Evolutionary conservation across 2,113 vertebrate genomes (phyloP), one percentile per base, ranked within the genome.

Genomic region (Rhinolophus sinicus): DNA sequence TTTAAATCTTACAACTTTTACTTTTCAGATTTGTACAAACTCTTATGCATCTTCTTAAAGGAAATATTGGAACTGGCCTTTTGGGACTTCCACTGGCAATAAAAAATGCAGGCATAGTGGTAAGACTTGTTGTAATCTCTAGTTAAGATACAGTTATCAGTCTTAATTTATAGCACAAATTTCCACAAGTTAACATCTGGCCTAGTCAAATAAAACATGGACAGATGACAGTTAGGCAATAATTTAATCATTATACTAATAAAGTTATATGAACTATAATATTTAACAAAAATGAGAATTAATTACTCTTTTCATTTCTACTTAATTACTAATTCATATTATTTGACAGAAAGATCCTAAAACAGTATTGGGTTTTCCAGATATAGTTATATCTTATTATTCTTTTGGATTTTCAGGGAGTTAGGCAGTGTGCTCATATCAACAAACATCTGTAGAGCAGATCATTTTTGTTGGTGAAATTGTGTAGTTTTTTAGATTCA

Each of bases 41-140:
- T 15, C 98, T 99, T 88, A 99, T 98, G 4, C 99, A 99, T 86
- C 99, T 99, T 40, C 98, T 99, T 81, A 99, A 99, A 95, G 99
- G 99, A 87, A 99, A 99, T 97, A 99, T 99, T 14, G 99, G 99
- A 52, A 99, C 99, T 21, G 99, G 99, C 2, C 98, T 99, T 77
- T 99, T 99, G 52, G 99, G 99, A 52, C 99, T 99, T 93, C 99
- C 99, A 0, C 97, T 99, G 95, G 99, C 99, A 80, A 98, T 99
- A 90, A 99, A 98, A 98, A 99, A 99, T 3, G 99, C 99, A 88
- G 99, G 99, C 70, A 98, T 99, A 96, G 97, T 99, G 98, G 99
- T 99, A 98, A 98, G 99, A 96, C n/a, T 87, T n/a, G 58, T 84
- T 92, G 21, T 86, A 40, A 22, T 82, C 54, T 83, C 15, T 16